Percentiles rank a stretch among this genome's conserved stretches.
These are phyloP conservation scores for Limanda limanda DNA, from an alignment of 2,113 vertebrate species.

Conservation along the genomic window DNA sequence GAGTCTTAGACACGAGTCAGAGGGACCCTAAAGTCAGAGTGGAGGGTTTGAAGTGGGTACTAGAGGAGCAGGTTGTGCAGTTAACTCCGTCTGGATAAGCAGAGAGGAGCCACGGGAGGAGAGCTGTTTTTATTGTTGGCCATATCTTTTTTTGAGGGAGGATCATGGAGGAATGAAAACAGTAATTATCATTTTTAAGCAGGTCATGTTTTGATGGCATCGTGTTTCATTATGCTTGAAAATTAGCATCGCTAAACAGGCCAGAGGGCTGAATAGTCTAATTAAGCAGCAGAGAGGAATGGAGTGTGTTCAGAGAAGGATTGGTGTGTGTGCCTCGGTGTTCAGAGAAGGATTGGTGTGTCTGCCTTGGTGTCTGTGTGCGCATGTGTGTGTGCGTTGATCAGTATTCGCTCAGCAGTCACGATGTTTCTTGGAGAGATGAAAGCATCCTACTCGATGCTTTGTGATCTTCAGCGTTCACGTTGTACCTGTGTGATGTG, in stretches of 20 bases:
- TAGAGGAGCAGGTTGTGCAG: background rate
- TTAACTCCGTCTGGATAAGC: constrained; percentile 6
- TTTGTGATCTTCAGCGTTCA: constrained; percentile 37
- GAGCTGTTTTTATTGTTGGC: constrained; percentile 3
- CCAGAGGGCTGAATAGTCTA: constrained; percentile 60
- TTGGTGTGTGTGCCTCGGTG: background rate
- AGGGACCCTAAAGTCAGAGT: background rate
- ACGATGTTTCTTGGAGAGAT: constrained; percentile 44
- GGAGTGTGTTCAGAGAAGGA: constrained; percentile 17
- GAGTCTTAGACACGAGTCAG: background rate
- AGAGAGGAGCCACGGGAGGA: background rate
- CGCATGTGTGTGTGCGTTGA: constrained; percentile 1
- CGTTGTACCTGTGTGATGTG: constrained; percentile 48
- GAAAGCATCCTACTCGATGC: constrained; percentile 1
- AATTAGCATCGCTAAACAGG: constrained; percentile 71
- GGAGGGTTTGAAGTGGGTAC: background rate
- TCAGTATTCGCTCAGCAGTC: constrained; percentile 19
- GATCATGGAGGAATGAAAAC: constrained; percentile 58
- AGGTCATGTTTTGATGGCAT: constrained; percentile 69
- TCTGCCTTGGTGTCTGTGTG: background rate
- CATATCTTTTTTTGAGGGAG: constrained; percentile 9
- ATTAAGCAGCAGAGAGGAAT: constrained; percentile 60
- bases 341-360: background rate
- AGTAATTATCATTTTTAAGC: constrained; percentile 73
- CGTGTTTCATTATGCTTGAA: constrained; percentile 68